Evolutionary conservation across 2,113 vertebrate species (phyloP).

Genomic region (Heliornis fulica): DNA sequence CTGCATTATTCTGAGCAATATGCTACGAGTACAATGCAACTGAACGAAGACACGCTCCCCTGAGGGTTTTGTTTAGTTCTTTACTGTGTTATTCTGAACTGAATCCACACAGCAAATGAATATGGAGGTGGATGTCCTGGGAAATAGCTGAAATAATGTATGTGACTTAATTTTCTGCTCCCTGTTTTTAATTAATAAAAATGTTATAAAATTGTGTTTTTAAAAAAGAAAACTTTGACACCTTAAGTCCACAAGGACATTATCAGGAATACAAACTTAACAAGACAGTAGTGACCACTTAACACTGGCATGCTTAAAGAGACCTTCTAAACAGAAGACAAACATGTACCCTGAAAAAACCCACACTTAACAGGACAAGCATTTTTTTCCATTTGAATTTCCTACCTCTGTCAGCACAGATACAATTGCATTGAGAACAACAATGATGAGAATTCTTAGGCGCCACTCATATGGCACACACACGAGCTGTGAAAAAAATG

Average conservation of each 20-base stretch:
- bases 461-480: constrained; percentile 91
- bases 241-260: background rate
- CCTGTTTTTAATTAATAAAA: background rate
- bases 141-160: background rate
- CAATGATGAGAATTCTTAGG: constrained; percentile 79
- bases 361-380: background rate
- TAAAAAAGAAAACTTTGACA: background rate
- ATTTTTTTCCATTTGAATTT: background rate
- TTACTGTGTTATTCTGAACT: background rate
- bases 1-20: background rate
- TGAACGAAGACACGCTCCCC: background rate
- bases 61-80: background rate
- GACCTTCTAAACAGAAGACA: background rate
- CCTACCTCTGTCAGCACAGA: constrained; percentile 91
- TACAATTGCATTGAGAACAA: constrained; percentile 81
- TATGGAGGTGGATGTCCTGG: background rate
- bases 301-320: background rate
- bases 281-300: background rate
- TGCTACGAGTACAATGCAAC: background rate
- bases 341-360: background rate
- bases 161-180: background rate
- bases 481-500: constrained; percentile 81
- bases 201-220: background rate
- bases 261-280: background rate
- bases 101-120: background rate